Percentiles rank a stretch among this genome's conserved stretches.
Conservation (phyloP, 1,140 invertebrate genomes). For the Daktulosphaira vitifoliae region DNA sequence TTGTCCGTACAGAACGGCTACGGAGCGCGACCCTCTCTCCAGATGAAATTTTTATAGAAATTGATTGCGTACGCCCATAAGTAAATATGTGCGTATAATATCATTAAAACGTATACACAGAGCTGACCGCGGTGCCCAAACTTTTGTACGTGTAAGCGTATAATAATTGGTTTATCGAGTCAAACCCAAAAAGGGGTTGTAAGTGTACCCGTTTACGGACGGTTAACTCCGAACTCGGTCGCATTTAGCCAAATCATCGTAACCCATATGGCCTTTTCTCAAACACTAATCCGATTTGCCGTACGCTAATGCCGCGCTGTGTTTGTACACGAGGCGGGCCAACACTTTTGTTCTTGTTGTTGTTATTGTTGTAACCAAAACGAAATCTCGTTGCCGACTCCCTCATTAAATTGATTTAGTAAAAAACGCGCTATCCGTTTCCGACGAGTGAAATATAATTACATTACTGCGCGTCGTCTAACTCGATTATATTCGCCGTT, state of each 20-base stretch:
- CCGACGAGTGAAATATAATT: too few species aligned
- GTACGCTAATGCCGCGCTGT: background rate
- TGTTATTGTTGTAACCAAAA: slow-evolving; percentile 3
- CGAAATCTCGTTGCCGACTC: slow-evolving; percentile 1
- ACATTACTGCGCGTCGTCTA: too few species aligned
- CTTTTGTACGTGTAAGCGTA: background rate
- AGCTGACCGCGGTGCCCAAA: background rate
- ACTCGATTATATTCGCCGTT: too few species aligned
- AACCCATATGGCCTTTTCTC: slow-evolving; percentile 33
- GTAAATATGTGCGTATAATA: background rate
- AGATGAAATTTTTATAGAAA: background rate
- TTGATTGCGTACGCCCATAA: background rate
- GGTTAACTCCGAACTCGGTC: slow-evolving; percentile 1
- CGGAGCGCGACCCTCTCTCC: slow-evolving; percentile 8
- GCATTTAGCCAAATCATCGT: background rate
- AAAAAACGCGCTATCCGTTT: too few species aligned
- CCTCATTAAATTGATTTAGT: too few species aligned
- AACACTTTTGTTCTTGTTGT: too few species aligned
- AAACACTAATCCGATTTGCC: slow-evolving; percentile 24
- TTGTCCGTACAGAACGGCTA: too few species aligned
- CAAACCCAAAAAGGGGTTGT: background rate
- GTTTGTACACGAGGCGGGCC: background rate
- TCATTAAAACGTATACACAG: background rate
- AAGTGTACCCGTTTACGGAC: slow-evolving; percentile 21
- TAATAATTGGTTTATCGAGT: slow-evolving; percentile 33